Base-by-base conservation (phyloP, 2,888 invertebrate species). In the Mesochorus sp. region DNA sequence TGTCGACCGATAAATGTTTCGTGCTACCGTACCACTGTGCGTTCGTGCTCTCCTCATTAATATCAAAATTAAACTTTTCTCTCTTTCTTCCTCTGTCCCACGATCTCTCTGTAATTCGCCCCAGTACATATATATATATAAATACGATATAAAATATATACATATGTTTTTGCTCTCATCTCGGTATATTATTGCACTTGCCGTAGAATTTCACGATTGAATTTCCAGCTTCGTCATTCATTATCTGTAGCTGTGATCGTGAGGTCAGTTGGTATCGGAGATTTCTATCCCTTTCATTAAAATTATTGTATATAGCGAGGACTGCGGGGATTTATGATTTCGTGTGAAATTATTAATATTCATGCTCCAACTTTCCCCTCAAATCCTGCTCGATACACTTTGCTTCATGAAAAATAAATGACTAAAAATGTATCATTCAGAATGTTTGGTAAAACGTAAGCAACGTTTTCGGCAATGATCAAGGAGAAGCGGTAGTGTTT, bases 1-100 rank as follows among this genome's bases (percentile, higher is more conserved):
- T 82, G 84, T 87, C 87, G 85, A 80, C 84, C 86, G 88, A 88
- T 90, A 88, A 90, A 90, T 87, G 88, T 86, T 89, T 87, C 86
- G 85, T 86, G 90, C 90, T 89, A 90, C 89, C 84, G 90, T 87
- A 83, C 81, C 76, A 79, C 79, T 76, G 74, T 74, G 80, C 73
- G 81, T 81, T 81, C 81, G 78, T 72, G 78, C 77, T 80, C 77
- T 79, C 74, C 81, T 81, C 85, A 84, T 86, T 85, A 85, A 85
- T 85, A 80, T 79, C 72, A 76, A 80, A 81, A 81, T 80, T 81
- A 80, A 53, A 61, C 57, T 55, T 34, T 24, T 49, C 62, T 75
- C 61, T 17, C 67, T 55, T 42, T 19, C 76, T 44, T 47, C 5
- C 55, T 37, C 28, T 37, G 14, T 17, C 34, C n/a, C 39, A 8